Base-by-base conservation (phyloP, 2,888 invertebrate genomes). In the Cyclophora albipunctata region DNA sequence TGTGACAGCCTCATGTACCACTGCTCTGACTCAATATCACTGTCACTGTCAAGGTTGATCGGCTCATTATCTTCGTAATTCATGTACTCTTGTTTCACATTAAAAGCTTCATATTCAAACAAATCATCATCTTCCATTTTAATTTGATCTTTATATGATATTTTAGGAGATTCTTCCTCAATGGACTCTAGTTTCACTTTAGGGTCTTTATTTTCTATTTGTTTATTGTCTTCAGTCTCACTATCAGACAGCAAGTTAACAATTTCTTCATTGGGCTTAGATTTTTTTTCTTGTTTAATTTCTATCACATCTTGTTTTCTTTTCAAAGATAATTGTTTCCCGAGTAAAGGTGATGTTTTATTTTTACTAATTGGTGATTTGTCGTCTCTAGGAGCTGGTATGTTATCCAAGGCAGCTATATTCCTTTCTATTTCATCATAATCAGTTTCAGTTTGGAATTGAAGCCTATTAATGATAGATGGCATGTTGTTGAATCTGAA, bases 1-100 rank as follows among this genome's bases (percentile, higher is more conserved):
- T 90, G 90, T 2, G 91, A 84, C 42, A 91, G 85, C 45, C 91
- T 86, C 45, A 81, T 65, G 20, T 83, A 79, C 79, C 91, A 90
- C 49, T 89, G 75, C 48, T 89, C 86, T 48, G 87, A 84, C 60
- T 90, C 90, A 69, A 90, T 90, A 47, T 90, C 90, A 67, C 87
- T 90, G 40, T 89, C 84, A 67, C 80, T 81, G 46, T 81, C 81
- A 48, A 86, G 67, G 59, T 67, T 62, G 59, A 84, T 80, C 43
- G 71, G 66, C 58, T 80, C 82, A 66, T 84, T 80, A 66, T 84
- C 80, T 66, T 84, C 80, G 73, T 78, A 78, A 34, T 73, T 75
- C 41, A 78, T 62, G 63, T 80, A 78, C 61, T 85, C 82, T 60
- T 85, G 83, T 61, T 85, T 87, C 3, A 86, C 73, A 67, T 73